phyloP scores from a whole-genome alignment of 1,140 invertebrate genomes.

The Leptoteleia sp. region DNA sequence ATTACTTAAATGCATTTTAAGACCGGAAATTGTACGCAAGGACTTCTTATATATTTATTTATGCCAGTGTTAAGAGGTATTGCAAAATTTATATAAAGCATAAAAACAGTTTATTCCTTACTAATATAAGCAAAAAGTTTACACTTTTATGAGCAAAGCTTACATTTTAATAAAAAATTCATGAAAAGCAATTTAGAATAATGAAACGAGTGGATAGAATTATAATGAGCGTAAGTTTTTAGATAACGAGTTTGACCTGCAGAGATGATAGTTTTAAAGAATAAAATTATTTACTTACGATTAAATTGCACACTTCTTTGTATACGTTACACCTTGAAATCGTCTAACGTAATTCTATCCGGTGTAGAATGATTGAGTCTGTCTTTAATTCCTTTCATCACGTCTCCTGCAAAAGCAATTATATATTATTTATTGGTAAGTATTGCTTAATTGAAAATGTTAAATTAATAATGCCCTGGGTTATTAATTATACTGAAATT shows the following conservation, averaged over 20 bases:
- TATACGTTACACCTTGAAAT: slow-evolving; percentile 6
- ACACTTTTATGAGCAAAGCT: too few relatives aligned
- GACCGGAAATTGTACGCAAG: neutral
- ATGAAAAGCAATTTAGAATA: neutral
- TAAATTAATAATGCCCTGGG: too few relatives aligned
- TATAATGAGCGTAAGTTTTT: neutral
- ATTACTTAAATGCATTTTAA: neutral
- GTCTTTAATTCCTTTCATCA: slow-evolving; percentile 10
- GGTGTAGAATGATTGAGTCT: neutral
- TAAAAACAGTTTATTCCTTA: neutral
- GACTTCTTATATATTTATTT: too few relatives aligned
- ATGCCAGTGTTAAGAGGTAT: too few relatives aligned
- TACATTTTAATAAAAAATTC: too few relatives aligned
- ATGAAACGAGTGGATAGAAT: neutral
- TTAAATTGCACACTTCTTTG: slow-evolving; percentile 1
- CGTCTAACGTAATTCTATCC: neutral
- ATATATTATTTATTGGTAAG: neutral
- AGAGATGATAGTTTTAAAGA: neutral
- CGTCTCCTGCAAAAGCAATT: slow-evolving; percentile 9
- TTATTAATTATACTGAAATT: too few relatives aligned
- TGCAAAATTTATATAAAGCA: too few relatives aligned
- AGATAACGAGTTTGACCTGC: neutral
- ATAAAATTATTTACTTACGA: slow-evolving; percentile 17
- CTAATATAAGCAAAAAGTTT: neutral
- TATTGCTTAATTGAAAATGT: too few relatives aligned